These are phyloP conservation scores for Athripsodes cinereus DNA, from an alignment of 2,888 invertebrate genomes.

Conservation along the genomic window DNA sequence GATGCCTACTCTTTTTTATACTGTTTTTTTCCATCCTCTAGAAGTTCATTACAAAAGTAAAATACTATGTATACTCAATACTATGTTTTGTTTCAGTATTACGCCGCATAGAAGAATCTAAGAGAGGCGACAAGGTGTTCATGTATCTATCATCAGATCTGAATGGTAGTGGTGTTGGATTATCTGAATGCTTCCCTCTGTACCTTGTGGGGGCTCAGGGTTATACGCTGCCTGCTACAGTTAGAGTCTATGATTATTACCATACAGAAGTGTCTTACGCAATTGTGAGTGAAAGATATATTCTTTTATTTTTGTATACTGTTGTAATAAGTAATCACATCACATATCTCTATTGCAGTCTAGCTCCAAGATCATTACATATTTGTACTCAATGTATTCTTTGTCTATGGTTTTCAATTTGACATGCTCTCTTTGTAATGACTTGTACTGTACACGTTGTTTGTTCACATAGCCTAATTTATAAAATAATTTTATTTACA, in stretches of 20 bases:
- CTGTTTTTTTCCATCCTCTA: no score
- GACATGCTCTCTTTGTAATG: background rate
- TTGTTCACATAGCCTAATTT: no score
- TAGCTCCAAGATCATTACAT: no score
- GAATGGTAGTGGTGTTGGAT: background rate
- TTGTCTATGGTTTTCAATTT: background rate
- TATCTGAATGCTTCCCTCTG: slow-evolving; percentile 34
- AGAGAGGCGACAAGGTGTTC: slow-evolving; percentile 34
- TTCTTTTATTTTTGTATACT: background rate
- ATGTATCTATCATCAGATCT: slow-evolving; percentile 35
- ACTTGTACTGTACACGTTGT: no score
- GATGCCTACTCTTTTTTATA: no score
- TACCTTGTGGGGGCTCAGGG: slow-evolving; percentile 39
- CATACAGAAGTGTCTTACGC: slow-evolving; percentile 39
- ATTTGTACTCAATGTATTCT: no score
- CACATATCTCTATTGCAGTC: no score
- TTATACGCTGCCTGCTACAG: slow-evolving; percentile 45
- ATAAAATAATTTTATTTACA: slow-evolving; percentile 29
- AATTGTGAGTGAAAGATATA: slow-evolving; percentile 20
- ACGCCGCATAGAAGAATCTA: slow-evolving; percentile 41
- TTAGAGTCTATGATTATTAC: slow-evolving; percentile 60
- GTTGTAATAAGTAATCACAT: no score
- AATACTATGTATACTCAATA: no score
- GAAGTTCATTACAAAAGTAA: no score
- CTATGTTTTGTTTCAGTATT: slow-evolving; percentile 35